Base-by-base conservation (phyloP, 1,140 invertebrate species). In the Thaumetopoea pityocampa region DNA sequence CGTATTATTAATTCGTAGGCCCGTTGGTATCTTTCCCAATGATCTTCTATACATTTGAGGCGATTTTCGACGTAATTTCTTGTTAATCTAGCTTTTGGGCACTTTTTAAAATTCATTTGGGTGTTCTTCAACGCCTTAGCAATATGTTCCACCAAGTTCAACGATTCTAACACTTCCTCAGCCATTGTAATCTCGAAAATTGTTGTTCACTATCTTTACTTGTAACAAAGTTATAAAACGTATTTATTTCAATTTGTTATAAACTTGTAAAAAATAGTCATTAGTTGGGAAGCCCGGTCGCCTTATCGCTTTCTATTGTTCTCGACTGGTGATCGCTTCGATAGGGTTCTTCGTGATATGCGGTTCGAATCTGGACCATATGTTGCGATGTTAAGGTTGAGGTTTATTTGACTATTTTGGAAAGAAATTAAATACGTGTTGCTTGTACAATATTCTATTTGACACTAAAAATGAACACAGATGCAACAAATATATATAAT, bases 31-130 rank as follows among this genome's bases (percentile, higher is more conserved):
- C 38, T 15, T 0, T 9, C 27, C 40, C 35, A 38, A 9, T 50
- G 28, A 4, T 38, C 33, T 32, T 50, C 40, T 9, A 50, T 20
- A 22, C 27, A 22, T 14, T 50, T 37, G 0, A 43, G 5, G 3
- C 47, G 47, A 4, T 34, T 4, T 42, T 50, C 47, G 8, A 44
- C 8, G 7, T 44, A 44, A 20, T 43, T 43, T 29, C 1, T 20
- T 0, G 48, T 35, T 51, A 51, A 44, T 40, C 48, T 43, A 6
- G 27, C 12, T n/a, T 51, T 51, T 2, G 40, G 35, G 9, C 22
- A 44, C 29, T 51, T 51, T 28, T 51, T 51, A 6, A 51, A 22
- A 16, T 50, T 43, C 6, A 18, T 18, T 4, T 40, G 35, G 8
- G 40, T 51, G 17, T 44, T 44, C 17, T 40, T 36, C 7, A 44